Conservation (phyloP, 2,888 invertebrate species). For the Hypercompe scribonia region DNA sequence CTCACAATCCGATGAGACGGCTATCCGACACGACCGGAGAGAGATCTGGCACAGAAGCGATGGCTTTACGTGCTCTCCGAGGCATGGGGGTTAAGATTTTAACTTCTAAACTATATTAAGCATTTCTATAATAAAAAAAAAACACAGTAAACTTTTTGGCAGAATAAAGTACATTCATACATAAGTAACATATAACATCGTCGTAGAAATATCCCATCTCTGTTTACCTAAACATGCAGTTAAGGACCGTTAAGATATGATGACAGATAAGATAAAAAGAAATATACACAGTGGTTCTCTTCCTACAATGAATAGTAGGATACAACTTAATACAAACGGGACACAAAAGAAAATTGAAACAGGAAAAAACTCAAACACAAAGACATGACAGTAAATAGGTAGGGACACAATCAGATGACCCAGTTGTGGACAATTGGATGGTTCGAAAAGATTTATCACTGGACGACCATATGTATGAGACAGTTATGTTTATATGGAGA, state of each 20-base stretch:
- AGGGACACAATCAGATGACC: slow-evolving; percentile 79
- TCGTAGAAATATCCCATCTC: slow-evolving; percentile 7
- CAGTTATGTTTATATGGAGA: slow-evolving; percentile 47
- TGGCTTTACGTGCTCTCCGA: too few relatives aligned
- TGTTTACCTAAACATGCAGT: slow-evolving; percentile 21
- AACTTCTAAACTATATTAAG: too few relatives aligned
- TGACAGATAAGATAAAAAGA: slow-evolving; percentile 43
- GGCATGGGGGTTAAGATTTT: too few relatives aligned
- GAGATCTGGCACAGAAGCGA: too few relatives aligned
- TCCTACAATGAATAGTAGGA: slow-evolving; percentile 63
- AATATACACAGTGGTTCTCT: slow-evolving; percentile 49
- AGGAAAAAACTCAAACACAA: slow-evolving; percentile 73
- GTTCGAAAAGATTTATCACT: slow-evolving; percentile 77
- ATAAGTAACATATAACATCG: not conserved
- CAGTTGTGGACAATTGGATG: slow-evolving; percentile 81
- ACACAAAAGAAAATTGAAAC: slow-evolving; percentile 80
- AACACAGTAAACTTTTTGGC: not conserved
- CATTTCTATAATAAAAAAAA: too few relatives aligned
- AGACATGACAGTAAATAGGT: slow-evolving; percentile 74
- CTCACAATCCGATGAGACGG: too few relatives aligned
- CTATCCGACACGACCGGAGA: too few relatives aligned
- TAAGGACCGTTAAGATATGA: slow-evolving; percentile 29
- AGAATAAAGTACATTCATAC: not conserved
- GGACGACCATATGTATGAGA: slow-evolving; percentile 57
- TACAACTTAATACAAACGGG: slow-evolving; percentile 74